Evolutionary conservation across 2,888 invertebrate species (phyloP).

Genomic region (Eristalis pertinax): DNA sequence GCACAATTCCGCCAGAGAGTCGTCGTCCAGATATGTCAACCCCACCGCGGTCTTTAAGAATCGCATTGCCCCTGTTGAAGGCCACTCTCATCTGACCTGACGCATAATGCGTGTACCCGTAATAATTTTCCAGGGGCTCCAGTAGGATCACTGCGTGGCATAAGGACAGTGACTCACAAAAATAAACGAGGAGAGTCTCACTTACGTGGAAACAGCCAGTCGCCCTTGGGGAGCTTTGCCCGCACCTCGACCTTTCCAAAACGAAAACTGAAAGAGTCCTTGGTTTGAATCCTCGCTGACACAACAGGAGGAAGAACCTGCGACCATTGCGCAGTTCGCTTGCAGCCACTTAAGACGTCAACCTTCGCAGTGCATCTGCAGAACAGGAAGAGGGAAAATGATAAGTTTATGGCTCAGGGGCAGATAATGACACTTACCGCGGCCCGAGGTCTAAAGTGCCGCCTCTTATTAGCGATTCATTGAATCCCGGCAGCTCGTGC

Average conservation of each 20-base stretch:
- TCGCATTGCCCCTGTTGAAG: conserved; percentile 86
- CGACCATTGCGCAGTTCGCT: conserved; percentile 45
- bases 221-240: conserved; percentile 88
- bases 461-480: conserved; percentile 73
- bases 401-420: not conserved
- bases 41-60: conserved; percentile 74
- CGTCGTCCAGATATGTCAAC: conserved; percentile 74
- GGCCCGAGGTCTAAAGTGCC: conserved; percentile 77
- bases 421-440: conserved; percentile 75
- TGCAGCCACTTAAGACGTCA: conserved; percentile 77
- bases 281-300: conserved; percentile 85
- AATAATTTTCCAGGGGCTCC: conserved; percentile 85
- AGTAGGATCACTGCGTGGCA: conserved; percentile 84
- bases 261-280: conserved; percentile 85
- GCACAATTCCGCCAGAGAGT: conserved; percentile 71
- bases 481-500: conserved; percentile 73
- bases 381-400: not conserved
- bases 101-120: conserved; percentile 84
- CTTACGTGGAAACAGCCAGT: conserved; percentile 90
- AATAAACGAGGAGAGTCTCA: not conserved
- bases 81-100: conserved; percentile 89
- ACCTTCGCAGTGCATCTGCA: conserved; percentile 83
- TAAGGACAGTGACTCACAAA: not conserved
- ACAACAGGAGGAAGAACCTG: conserved; percentile 87
- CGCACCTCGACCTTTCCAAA: conserved; percentile 87